Evolutionary conservation across 1,140 invertebrate species (phyloP), one percentile per base, ranked within the genome.

Genomic region (Hesperophylax magnus): DNA sequence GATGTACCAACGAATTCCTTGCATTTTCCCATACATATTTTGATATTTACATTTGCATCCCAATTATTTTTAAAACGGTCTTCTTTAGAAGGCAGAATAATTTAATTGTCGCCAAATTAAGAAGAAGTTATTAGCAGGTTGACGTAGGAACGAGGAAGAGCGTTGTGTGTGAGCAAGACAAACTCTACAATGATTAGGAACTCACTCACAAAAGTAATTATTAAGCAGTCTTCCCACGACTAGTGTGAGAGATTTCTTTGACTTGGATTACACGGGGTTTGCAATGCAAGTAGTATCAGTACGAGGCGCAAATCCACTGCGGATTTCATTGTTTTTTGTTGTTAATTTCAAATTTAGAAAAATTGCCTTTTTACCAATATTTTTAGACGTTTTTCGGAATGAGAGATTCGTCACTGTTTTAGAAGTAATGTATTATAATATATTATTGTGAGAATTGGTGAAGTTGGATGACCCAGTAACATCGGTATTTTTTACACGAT

Each of bases 231-330:
- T 61, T 61, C 58, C 58, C 58, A 61, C 58, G 58, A 20, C 58
- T 61, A 9, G 18, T 61, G 58, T 61, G 58, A 61, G 58, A 61
- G 58, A 61, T 61, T 18, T 61, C 58, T 61, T 61, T 24, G n/a
- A 15, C 18, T 61, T 24, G 58, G 58, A 22, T 61, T 61, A 61
- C 58, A 61, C 14, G 58, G 20, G 6, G 24, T 61, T 61, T 20
- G 58, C 58, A 20, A 15, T 61, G 58, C 24, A 24, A 47, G 39
- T 1, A 47, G 39, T 14, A 6, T 47, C 18, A 14, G 15, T 20
- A 9, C 20, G 58, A 61, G 24, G 58, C 58, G 58, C 20, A 18
- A 24, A 61, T 61, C 14, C 18, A 61, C 58, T 24, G 58, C 58
- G 58, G 24, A 61, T 61, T 61, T 61, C 58, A 61, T 24, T 61